These are phyloP conservation scores for Neelides folsomi DNA, from an alignment of 2,888 invertebrate species.

Conservation along the genomic window DNA sequence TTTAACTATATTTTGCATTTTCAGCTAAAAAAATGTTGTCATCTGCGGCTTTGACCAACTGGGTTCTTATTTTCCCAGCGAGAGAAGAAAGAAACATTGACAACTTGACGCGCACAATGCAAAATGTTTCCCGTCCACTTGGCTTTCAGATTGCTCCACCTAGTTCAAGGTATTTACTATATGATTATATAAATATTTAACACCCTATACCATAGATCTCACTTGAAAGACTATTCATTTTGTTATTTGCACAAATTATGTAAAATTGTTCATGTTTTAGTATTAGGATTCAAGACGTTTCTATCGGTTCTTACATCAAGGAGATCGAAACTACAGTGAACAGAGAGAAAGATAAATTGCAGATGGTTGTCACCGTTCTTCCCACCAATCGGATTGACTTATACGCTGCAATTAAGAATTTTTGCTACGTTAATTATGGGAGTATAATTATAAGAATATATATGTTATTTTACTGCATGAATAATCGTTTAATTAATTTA, in stretches of 20 bases:
- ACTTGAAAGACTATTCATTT: too few relatives aligned
- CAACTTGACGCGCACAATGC: constrained; percentile 18
- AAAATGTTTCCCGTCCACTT: constrained; percentile 17
- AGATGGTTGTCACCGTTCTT: constrained; percentile 39
- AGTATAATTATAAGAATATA: too few relatives aligned
- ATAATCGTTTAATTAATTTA: too few relatives aligned
- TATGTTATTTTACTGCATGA: too few relatives aligned
- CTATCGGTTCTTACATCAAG: background rate
- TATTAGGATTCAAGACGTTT: background rate
- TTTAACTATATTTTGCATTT: constrained; percentile 12
- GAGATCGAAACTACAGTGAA: constrained; percentile 1
- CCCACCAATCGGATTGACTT: constrained; percentile 41
- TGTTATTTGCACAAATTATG: background rate
- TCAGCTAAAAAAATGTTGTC: background rate
- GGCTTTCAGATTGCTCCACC: constrained; percentile 19
- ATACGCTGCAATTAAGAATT: constrained; percentile 43
- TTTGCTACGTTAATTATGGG: constrained; percentile 36
- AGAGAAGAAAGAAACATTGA: constrained; percentile 14
- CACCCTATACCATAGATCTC: too few relatives aligned
- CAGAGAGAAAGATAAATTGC: constrained; percentile 1
- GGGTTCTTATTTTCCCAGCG: constrained; percentile 19
- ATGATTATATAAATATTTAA: constrained; percentile 1
- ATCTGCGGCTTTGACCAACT: constrained; percentile 31
- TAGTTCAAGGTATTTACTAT: constrained; percentile 7
- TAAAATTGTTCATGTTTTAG: constrained; percentile 2